Base-by-base conservation (phyloP, 2,888 invertebrate genomes). In the Tanytarsus gracilentus region DNA sequence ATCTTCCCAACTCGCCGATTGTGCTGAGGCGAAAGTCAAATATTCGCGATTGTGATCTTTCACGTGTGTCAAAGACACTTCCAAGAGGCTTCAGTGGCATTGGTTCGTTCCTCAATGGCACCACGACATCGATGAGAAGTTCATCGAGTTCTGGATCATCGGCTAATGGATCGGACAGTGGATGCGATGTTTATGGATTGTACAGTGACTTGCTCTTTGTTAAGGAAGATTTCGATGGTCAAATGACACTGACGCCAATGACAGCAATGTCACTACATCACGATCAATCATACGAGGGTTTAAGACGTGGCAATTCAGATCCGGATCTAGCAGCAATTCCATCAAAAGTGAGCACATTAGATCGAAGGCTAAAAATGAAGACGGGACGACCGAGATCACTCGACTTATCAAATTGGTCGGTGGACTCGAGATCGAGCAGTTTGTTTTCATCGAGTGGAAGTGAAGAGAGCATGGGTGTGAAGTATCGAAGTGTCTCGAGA, bases 141-240 rank as follows among this genome's bases (percentile, higher is more conserved):
- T 76, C 78, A 5, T 79, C 80, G 0, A 76, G 81, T 0, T 81
- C 81, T 64, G 79, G 81, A 62, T 78, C 79, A 1, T 83, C 82
- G 11, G 78, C 78, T 58, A 77, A 77, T 61, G 48, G 48, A n/a
- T 58, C 58, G 18, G 58, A 58, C 56, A 78, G 79, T 63, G 80
- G 82, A 25, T 90, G 88, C 68, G 91, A 93, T 72, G 90, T 93
- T 0, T 93, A 92, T 69, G 92, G 91, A 0, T 75, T 94, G 1
- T 94, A 92, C 69, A 89, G 88, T 1, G 91, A 93, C 68, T 75
- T 94, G 61, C 89, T 94, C 81, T 90, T 90, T 70, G 85, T 90
- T 0, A 88, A 87, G 68, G 74, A 74, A 64, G 70, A 74, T 63
- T 74, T 73, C 63, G 90, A 91, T 68, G 88, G 89, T 66, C 89